Evolutionary conservation across 1,140 invertebrate genomes (phyloP), one percentile per base, ranked within the genome.

Genomic region (Platorchestia sp.): DNA sequence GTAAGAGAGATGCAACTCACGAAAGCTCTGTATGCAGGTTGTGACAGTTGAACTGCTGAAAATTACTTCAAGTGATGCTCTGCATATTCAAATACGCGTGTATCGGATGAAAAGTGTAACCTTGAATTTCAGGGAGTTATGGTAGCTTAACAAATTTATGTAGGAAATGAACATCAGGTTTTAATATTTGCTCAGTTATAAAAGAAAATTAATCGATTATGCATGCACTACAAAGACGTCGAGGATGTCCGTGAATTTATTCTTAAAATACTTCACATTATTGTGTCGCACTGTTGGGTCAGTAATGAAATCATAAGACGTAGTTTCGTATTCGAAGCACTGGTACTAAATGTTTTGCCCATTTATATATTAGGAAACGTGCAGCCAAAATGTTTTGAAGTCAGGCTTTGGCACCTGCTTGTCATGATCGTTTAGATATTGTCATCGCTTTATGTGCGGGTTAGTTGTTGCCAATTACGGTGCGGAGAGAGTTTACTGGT

Each of bases 391-490:
- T 75, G 36, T 75, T 75, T 75, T 75, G 59, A 75, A 36, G 59
- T 1, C 59, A 75, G 27, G 27, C 59, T 75, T 75, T 75, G 59
- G 59, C 59, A 75, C 59, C 59, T 75, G 59, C 59, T 75, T 75
- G 59, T 75, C 59, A 75, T 75, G 59, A 75, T 75, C 59, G 59
- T 75, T 75, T 75, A 75, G 59, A 75, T 75, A 75, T 75, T 75
- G 59, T 75, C 59, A 75, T 75, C 59, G 59, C 59, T 75, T 75
- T 75, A 75, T 75, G 59, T 75, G 59, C 59, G 27, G 59, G 59
- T 42, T 41, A 89, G 87, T 44, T 42, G 87, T 44, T 41, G 87
- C 87, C 87, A 89, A 89, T 89, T 89, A 89, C 43, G 87, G 87
- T 89, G 87, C 43, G 87, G 41, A 93, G 91, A 47, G 44, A 44